Evolutionary conservation across 2,888 invertebrate species (phyloP).

Genomic region (Thera obeliscata): DNA sequence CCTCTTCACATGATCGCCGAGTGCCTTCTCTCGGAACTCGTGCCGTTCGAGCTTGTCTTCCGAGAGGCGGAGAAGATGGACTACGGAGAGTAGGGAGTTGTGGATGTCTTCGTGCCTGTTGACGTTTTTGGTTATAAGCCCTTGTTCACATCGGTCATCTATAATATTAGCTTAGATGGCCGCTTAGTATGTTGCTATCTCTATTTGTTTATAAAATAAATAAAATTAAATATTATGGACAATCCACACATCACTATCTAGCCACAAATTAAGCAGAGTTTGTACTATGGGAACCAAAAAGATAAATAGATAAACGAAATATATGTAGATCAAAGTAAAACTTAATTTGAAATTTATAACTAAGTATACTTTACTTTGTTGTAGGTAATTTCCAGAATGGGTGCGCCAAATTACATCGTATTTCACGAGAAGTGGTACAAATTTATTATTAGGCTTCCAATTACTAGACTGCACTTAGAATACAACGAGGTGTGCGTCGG

Average conservation of each 20-base stretch:
- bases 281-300: too few species aligned
- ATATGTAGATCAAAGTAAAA: too few species aligned
- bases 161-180: too few species aligned
- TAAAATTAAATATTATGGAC: too few species aligned
- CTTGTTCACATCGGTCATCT: too few species aligned
- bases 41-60: conserved; percentile 94
- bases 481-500: background rate
- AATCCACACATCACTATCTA: too few species aligned
- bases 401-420: conserved; percentile 46
- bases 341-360: background rate
- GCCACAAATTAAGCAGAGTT: too few species aligned
- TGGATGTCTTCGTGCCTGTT: conserved; percentile 88
- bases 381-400: background rate
- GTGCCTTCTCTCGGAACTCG: conserved; percentile 90
- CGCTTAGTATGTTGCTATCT: too few species aligned
- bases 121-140: background rate
- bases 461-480: conserved; percentile 37
- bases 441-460: conserved; percentile 57
- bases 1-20: conserved; percentile 92
- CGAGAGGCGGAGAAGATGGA: conserved; percentile 90
- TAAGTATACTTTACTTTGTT: background rate
- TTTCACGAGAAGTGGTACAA: conserved; percentile 51
- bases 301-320: too few species aligned
- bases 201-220: too few species aligned
- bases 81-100: conserved; percentile 91